A percentile compares a stretch with the other conserved stretches of the same genome.
These are phyloP conservation scores for Sylvilagus floridanus DNA, from an alignment of 2,797 vertebrate genomes.

Conservation along the genomic window DNA sequence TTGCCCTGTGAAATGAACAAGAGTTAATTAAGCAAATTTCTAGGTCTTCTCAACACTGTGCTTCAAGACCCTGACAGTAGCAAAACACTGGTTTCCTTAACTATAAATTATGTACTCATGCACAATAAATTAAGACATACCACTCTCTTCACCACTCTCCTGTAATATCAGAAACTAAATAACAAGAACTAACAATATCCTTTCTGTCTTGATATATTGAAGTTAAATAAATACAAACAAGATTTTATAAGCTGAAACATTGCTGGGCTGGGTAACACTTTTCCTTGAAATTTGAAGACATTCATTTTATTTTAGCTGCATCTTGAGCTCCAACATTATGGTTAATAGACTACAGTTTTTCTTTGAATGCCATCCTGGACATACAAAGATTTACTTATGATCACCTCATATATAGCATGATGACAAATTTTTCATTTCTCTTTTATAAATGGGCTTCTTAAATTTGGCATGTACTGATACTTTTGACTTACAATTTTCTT, in stretches of 20 bases:
- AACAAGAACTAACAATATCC: constrained; percentile 18
- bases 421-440: constrained; percentile 57
- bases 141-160: not conserved
- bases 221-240: constrained; percentile 40
- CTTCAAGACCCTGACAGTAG: constrained; percentile 20
- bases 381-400: constrained; percentile 79
- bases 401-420: constrained; percentile 65
- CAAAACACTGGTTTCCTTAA: constrained; percentile 33
- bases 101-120: not conserved
- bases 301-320: constrained; percentile 78
- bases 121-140: not conserved
- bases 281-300: constrained; percentile 82
- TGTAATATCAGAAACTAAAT: not conserved
- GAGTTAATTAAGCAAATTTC: constrained; percentile 53
- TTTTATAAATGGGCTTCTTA: constrained; percentile 58
- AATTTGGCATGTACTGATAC: not conserved
- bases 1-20: constrained; percentile 36
- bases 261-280: constrained; percentile 75
- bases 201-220: not conserved
- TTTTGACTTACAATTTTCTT: not conserved
- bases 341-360: constrained; percentile 82
- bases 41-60: not conserved
- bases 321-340: constrained; percentile 71
- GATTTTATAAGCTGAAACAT: constrained; percentile 56
- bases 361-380: constrained; percentile 68